A percentile compares a stretch with the other conserved stretches of the same genome.
Evolutionary conservation across 2,888 invertebrate genomes (phyloP).

Genomic region (Dryococelus australis): DNA sequence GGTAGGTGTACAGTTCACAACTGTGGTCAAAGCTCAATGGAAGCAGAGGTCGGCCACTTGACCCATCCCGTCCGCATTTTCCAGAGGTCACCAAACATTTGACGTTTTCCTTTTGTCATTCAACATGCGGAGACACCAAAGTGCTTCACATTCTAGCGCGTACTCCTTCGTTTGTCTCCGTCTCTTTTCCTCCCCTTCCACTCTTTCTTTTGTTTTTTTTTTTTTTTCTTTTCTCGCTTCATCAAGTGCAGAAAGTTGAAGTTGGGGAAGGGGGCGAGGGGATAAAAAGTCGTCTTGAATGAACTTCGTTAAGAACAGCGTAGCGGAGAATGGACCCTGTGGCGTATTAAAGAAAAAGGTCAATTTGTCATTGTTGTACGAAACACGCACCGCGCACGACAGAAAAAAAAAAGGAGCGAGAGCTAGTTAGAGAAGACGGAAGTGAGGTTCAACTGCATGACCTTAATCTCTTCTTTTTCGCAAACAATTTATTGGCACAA

Average conservation of each 20-base stretch:
- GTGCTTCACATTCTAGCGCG: slow-evolving; percentile 21
- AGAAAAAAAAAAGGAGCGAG: not conserved
- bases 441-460: slow-evolving; percentile 24
- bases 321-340: slow-evolving; percentile 19
- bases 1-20: slow-evolving; percentile 24
- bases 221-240: not conserved
- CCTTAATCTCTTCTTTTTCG: slow-evolving; percentile 25
- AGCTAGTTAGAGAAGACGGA: not conserved
- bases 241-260: not conserved
- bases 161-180: not conserved
- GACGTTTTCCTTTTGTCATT: slow-evolving; percentile 22
- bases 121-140: slow-evolving; percentile 24
- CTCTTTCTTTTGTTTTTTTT: no score
- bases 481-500: not conserved
- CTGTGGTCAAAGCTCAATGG: slow-evolving; percentile 28
- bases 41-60: slow-evolving; percentile 23
- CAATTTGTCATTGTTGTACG: slow-evolving; percentile 29
- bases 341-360: slow-evolving; percentile 24
- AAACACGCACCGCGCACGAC: slow-evolving; percentile 7
- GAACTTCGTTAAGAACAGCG: slow-evolving; percentile 25
- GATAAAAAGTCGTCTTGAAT: slow-evolving; percentile 22
- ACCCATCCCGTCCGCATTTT: not conserved
- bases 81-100: slow-evolving; percentile 30
- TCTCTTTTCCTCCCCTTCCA: not conserved
- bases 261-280: not conserved